phyloP scores from a whole-genome alignment of 1,140 invertebrate species.

The Bacillus rossius region DNA sequence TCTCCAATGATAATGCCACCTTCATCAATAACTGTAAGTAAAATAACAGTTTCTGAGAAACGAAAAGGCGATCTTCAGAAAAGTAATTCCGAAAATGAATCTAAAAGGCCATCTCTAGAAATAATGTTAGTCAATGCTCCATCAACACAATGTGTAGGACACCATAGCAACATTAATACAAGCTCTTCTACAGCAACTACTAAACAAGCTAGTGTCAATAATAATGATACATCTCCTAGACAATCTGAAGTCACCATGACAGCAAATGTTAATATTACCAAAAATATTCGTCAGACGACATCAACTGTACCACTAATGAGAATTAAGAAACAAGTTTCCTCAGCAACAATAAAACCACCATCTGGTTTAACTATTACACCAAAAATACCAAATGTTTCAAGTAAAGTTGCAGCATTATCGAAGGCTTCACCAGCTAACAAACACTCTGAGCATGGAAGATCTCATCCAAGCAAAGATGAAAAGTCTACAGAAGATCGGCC shows the following conservation, averaged over 20 bases:
- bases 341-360: neutral
- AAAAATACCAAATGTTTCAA: neutral
- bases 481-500: too few relatives aligned
- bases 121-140: slow-evolving; percentile 32
- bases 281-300: neutral
- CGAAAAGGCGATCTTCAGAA: slow-evolving; percentile 3
- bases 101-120: slow-evolving; percentile 27
- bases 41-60: slow-evolving; percentile 8
- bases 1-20: neutral
- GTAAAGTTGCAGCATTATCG: too few relatives aligned
- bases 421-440: too few relatives aligned
- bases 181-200: too few relatives aligned
- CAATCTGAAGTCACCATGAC: too few relatives aligned
- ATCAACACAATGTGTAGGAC: neutral
- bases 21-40: slow-evolving; percentile 14
- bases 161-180: too few relatives aligned
- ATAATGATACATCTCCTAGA: too few relatives aligned
- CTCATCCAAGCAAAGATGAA: too few relatives aligned
- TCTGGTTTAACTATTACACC: slow-evolving; percentile 6
- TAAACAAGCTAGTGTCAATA: too few relatives aligned
- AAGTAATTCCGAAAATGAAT: neutral
- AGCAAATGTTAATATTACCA: too few relatives aligned
- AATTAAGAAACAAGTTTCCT: slow-evolving; percentile 3
- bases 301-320: slow-evolving; percentile 5
- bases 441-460: too few relatives aligned